Conservation (phyloP, 2,888 invertebrate genomes). For the Epirrhoe alternata region DNA sequence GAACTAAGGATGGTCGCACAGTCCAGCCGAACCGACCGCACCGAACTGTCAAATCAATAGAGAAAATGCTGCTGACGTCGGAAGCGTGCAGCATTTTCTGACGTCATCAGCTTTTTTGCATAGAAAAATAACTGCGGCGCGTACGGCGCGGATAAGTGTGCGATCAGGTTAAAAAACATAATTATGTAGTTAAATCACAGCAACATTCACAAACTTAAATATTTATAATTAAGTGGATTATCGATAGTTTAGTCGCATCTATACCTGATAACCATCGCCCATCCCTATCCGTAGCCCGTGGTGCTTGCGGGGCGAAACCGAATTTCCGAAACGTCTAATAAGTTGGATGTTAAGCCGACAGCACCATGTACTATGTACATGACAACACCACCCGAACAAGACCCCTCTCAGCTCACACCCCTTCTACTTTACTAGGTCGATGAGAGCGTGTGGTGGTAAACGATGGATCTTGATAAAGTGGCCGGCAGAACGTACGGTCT, state of each 20-base stretch:
- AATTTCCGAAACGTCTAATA: conserved; percentile 85
- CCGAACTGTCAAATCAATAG: no score
- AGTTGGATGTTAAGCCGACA: conserved; percentile 82
- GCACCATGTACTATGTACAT: conserved; percentile 74
- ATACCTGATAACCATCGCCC: conserved; percentile 23
- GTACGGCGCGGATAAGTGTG: no score
- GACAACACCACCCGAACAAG: conserved; percentile 63
- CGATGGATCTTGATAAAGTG: conserved; percentile 58
- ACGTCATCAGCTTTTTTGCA: no score
- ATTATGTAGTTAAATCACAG: no score
- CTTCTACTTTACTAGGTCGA: conserved; percentile 44
- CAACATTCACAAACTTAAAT: no score
- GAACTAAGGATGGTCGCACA: no score
- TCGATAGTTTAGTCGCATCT: not conserved
- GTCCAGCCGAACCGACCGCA: no score
- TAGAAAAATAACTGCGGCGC: no score
- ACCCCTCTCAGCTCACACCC: conserved; percentile 49
- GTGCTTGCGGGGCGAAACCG: conserved; percentile 80
- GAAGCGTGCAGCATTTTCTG: no score
- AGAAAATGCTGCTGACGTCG: no score
- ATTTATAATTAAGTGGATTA: no score
- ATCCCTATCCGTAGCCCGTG: conserved; percentile 67
- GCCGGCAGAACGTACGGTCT: conserved; percentile 65
- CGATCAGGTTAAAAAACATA: no score
- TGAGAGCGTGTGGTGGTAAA: conserved; percentile 44